Evolutionary conservation across 2,888 invertebrate genomes (phyloP).

Genomic region (Microctonus aethiopoides): DNA sequence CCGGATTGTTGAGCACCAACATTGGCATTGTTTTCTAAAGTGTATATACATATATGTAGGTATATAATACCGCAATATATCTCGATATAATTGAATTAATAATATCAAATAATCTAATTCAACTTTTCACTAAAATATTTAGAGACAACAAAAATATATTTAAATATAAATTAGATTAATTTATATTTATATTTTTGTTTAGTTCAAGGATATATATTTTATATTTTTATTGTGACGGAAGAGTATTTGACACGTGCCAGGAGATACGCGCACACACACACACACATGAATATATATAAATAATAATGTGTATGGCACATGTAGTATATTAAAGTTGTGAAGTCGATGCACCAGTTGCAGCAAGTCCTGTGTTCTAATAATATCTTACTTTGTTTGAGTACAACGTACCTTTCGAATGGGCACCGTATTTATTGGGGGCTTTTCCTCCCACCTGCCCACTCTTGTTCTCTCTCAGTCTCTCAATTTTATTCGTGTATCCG

Average conservation of each 20-base stretch:
- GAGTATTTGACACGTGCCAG: conserved; percentile 17
- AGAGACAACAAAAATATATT: too few species aligned
- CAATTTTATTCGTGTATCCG: conserved; percentile 10
- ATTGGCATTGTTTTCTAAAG: too few species aligned
- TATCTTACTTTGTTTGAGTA: conserved; percentile 66
- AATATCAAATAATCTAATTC: too few species aligned
- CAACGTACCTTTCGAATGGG: conserved; percentile 65
- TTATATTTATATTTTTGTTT: too few species aligned
- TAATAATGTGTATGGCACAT: not conserved
- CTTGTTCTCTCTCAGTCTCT: conserved; percentile 36
- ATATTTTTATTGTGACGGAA: conserved; percentile 9
- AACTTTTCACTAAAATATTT: too few species aligned
- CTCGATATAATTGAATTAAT: too few species aligned
- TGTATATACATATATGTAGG: too few species aligned
- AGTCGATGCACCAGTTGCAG: conserved; percentile 33
- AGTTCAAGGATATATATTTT: not conserved
- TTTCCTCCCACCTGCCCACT: conserved; percentile 43
- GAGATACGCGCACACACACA: not conserved
- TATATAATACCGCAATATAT: too few species aligned
- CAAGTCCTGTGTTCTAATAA: conserved; percentile 57
- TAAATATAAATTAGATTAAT: too few species aligned
- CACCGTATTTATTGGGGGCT: conserved; percentile 43
- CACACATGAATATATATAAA: not conserved
- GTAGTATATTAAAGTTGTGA: not conserved
- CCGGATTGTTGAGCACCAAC: not conserved